Percentiles rank a stretch among this genome's conserved stretches.
These are phyloP conservation scores for Trichoplusia ni DNA, from an alignment of 1,140 invertebrate species.

Conservation along the genomic window DNA sequence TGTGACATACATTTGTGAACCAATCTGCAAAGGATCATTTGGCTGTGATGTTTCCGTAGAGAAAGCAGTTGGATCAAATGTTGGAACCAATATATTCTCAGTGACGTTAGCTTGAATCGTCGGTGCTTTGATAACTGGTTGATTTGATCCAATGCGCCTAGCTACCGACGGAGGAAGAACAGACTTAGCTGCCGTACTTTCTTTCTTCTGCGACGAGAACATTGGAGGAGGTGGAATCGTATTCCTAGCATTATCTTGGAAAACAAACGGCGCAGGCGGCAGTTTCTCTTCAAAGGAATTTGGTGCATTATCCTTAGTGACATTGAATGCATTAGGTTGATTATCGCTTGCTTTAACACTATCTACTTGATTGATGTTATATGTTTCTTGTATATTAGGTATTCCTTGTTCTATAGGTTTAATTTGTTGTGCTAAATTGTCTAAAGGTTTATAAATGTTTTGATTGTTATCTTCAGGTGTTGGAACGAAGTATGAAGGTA, in stretches of 20 bases:
- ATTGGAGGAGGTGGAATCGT: slow-evolving; percentile 74
- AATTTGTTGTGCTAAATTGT: background rate
- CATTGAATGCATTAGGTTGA: background rate
- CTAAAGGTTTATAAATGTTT: background rate
- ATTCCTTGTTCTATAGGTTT: background rate
- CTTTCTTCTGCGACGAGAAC: slow-evolving; percentile 58
- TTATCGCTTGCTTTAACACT: background rate
- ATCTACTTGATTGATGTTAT: background rate
- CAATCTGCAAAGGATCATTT: background rate
- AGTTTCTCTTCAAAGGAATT: slow-evolving; percentile 22
- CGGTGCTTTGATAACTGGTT: slow-evolving; percentile 60
- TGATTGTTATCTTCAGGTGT: background rate
- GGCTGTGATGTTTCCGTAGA: background rate
- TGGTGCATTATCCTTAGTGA: background rate
- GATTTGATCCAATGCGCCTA: slow-evolving; percentile 59
- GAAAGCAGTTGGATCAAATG: slow-evolving; percentile 15
- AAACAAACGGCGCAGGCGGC: slow-evolving; percentile 11
- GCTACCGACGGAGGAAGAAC: slow-evolving; percentile 72
- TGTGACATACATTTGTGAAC: background rate
- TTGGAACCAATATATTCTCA: slow-evolving; percentile 64
- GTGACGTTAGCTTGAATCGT: slow-evolving; percentile 20
- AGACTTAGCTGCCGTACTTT: slow-evolving; percentile 50
- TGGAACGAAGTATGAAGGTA: slow-evolving; percentile 8
- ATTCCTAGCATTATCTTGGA: background rate
- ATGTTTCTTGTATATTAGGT: slow-evolving; percentile 11